Base-by-base conservation (phyloP, 1,140 invertebrate genomes). In the Drosophila micromelanica region DNA sequence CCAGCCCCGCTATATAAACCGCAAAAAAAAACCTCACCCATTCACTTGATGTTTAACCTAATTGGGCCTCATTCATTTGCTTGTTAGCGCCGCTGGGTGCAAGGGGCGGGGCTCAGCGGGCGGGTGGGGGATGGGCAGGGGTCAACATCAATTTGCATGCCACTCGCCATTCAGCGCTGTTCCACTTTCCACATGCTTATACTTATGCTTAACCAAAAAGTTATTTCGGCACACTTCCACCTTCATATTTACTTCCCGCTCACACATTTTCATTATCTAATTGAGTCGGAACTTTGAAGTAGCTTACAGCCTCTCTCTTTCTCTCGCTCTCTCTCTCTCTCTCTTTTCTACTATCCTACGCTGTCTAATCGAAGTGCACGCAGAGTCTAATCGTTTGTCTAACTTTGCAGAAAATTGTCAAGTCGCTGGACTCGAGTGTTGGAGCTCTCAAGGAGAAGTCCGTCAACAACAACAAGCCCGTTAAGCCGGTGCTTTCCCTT, bases 381-480 rank as follows among this genome's bases (percentile, higher is more conserved):
- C 56, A 64, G 20, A 23, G 3, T 3, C 46, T 71, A 63, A 70
- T 46, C 52, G 38, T 9, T 52, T 70, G 57, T 17, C 59, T 64
- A 56, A 62, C 40, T 70, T 90, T 91, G 17, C 80, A 92, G 91
- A 92, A 92, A 82, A 74, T 76, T 73, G 86, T 78, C 32, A 92
- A 92, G 71, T 92, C 91, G 20, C 73, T 92, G 73, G 91, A 92
- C 78, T 85, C 91, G 20, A 74, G 65, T 37, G 71, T 20, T 11
- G 32, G 32, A 0, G 23, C 74, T 48, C 68, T 84, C 43, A 91
- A 89, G 70, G 91, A 92, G 43, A 92, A 90, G 68, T 43, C 84
- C 40, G 77, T 90, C 23, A 92, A 92, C 72, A 92, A 92, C 55
- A 92, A 92, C 73, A 92, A 92, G 74, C 91, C 90, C 35, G 76